These are phyloP conservation scores for Petromus typicus DNA, from an alignment of 2,113 vertebrate genomes.

Conservation along the genomic window DNA sequence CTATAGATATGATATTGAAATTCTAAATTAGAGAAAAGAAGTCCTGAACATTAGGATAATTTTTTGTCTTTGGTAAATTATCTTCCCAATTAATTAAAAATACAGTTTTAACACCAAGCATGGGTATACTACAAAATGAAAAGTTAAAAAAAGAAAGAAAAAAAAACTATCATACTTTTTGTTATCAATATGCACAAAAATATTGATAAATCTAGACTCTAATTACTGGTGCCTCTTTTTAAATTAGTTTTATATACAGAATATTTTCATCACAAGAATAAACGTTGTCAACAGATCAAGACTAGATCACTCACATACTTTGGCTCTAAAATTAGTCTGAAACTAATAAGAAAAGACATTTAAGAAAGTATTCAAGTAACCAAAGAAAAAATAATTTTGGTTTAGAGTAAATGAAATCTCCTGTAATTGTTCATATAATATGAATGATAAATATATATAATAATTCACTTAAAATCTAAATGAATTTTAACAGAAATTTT, in stretches of 20 bases:
- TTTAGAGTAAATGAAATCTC: neutral
- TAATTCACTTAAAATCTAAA: neutral
- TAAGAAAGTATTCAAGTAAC: neutral
- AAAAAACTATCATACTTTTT: neutral
- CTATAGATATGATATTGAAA: slow-evolving; percentile 10
- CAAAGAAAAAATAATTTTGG: neutral
- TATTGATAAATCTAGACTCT: slow-evolving; percentile 35
- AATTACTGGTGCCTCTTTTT: slow-evolving; percentile 29
- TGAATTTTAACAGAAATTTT: slow-evolving; percentile 19
- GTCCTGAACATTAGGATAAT: slow-evolving; percentile 48
- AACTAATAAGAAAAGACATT: slow-evolving; percentile 7
- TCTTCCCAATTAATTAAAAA: slow-evolving; percentile 48
- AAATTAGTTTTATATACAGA: slow-evolving; percentile 13
- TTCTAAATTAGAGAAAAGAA: slow-evolving; percentile 1
- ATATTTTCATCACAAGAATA: neutral
- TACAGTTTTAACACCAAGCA: slow-evolving; percentile 9
- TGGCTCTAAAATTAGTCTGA: neutral
- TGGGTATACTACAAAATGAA: neutral
- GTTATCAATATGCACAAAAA: neutral
- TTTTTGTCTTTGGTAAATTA: slow-evolving; percentile 46
- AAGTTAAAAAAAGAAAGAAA: neutral
- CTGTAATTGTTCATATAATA: neutral
- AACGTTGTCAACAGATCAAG: neutral
- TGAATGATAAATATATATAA: neutral
- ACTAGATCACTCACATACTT: neutral